phyloP scores from a whole-genome alignment of 2,113 vertebrate species.

The Okapia johnstoni region DNA sequence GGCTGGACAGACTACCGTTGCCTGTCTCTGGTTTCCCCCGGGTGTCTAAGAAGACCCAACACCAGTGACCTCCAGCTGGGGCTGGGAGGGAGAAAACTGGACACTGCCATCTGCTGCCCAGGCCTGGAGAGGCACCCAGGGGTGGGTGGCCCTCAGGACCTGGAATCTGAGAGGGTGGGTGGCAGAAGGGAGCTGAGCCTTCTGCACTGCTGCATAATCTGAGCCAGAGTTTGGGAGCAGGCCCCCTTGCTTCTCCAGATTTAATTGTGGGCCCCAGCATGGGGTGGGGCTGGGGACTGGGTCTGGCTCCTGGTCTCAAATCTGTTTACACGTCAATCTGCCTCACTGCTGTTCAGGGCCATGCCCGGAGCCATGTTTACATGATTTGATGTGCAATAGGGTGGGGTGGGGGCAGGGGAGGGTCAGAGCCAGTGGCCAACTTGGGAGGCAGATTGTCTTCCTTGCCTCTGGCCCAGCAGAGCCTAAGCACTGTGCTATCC shows the following conservation, averaged over 20 bases:
- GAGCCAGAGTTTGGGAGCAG: conserved; percentile 73
- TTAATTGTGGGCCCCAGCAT: conserved; percentile 19
- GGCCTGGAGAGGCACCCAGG: conserved; percentile 11
- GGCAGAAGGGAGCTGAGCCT: conserved; percentile 46
- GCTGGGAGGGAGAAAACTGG: conserved; percentile 40
- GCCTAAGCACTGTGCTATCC: conserved; percentile 57
- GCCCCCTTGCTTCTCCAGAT: conserved; percentile 31
- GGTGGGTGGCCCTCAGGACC: conserved; percentile 35
- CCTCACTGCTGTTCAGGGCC: conserved; percentile 62
- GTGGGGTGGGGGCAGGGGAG: conserved; percentile 16
- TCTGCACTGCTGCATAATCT: conserved; percentile 70
- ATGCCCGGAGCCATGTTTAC: conserved; percentile 50
- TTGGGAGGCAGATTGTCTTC: neutral
- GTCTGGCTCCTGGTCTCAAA: conserved; percentile 50
- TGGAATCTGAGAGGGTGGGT: conserved; percentile 34
- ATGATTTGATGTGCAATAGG: conserved; percentile 73
- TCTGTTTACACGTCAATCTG: conserved; percentile 64
- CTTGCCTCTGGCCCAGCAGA: conserved; percentile 43
- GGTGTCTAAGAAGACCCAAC: conserved; percentile 73
- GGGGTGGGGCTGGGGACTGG: neutral
- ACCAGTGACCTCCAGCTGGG: conserved; percentile 55
- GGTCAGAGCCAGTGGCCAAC: neutral
- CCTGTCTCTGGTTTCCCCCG: conserved; percentile 82
- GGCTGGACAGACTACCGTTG: conserved; percentile 90
- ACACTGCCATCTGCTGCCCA: conserved; percentile 58